Evolutionary conservation across 2,888 invertebrate genomes (phyloP).

Genomic region (Agonum fuliginosum): DNA sequence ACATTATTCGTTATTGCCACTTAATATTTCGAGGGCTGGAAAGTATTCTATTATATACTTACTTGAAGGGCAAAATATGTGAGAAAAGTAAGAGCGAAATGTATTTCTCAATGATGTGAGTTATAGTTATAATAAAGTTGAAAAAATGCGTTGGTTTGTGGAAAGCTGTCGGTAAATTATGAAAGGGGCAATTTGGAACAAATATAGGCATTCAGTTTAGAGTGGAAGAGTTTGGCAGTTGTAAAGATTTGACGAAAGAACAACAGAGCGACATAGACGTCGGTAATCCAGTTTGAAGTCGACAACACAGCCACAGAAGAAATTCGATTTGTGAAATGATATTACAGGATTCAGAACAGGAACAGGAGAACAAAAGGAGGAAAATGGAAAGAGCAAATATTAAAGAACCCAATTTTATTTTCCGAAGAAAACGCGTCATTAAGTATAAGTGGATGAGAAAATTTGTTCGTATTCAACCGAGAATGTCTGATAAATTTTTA

Average conservation of each 20-base stretch:
- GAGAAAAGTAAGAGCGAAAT: no score
- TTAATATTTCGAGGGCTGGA: no score
- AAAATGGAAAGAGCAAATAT: conserved; percentile 55
- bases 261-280: neutral
- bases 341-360: conserved; percentile 52
- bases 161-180: neutral
- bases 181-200: neutral
- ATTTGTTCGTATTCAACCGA: conserved; percentile 47
- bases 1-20: no score
- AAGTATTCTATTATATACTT: no score
- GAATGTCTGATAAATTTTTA: conserved; percentile 35
- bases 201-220: conserved; percentile 1
- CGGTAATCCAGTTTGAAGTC: conserved; percentile 50
- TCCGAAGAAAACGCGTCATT: conserved; percentile 53
- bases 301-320: conserved; percentile 35
- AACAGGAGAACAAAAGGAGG: conserved; percentile 42
- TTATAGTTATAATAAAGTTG: neutral
- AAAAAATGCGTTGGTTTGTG: neutral
- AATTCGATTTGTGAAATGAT: conserved; percentile 58
- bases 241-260: conserved; percentile 1
- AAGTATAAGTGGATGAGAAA: conserved; percentile 55
- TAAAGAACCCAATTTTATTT: conserved; percentile 54
- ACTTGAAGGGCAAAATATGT: no score
- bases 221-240: neutral
- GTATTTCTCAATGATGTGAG: neutral